Conservation (phyloP, 2,888 invertebrate genomes). For the Cylindroiulus punctatus region DNA sequence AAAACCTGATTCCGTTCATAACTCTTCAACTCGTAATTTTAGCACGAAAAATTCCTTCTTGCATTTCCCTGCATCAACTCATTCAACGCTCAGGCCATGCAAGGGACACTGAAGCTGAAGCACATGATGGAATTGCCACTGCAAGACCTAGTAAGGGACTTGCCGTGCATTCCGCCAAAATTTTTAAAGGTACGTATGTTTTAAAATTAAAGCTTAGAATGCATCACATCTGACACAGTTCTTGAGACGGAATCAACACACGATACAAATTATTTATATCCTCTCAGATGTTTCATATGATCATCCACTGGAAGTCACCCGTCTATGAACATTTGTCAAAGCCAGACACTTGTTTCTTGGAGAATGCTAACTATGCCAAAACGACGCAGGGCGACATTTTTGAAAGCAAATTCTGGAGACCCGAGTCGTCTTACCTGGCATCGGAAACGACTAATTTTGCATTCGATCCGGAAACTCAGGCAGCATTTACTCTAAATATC, state of each 20-base stretch:
- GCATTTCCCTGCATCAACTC: constrained; percentile 50
- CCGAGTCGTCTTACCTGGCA: neutral
- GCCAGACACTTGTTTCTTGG: neutral
- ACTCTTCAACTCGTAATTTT: neutral
- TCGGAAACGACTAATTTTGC: neutral
- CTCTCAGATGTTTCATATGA: constrained; percentile 31
- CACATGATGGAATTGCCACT: neutral
- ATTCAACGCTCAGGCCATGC: constrained; percentile 51
- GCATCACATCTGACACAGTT: neutral
- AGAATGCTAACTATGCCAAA: neutral
- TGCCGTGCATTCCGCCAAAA: constrained; percentile 27
- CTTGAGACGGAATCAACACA: neutral
- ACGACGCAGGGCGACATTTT: neutral
- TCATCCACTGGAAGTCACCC: constrained; percentile 35
- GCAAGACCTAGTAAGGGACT: neutral
- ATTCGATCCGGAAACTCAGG: neutral
- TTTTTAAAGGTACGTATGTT: neutral
- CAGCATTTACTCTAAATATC: neutral
- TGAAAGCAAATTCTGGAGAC: neutral
- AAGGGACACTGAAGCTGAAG: neutral
- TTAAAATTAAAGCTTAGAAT: neutral
- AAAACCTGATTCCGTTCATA: too few relatives aligned
- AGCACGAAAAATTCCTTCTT: constrained; percentile 53
- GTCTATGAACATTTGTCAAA: neutral
- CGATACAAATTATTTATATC: neutral